These are phyloP conservation scores for Iselma pallidipennis DNA, from an alignment of 2,888 invertebrate genomes.

Conservation along the genomic window DNA sequence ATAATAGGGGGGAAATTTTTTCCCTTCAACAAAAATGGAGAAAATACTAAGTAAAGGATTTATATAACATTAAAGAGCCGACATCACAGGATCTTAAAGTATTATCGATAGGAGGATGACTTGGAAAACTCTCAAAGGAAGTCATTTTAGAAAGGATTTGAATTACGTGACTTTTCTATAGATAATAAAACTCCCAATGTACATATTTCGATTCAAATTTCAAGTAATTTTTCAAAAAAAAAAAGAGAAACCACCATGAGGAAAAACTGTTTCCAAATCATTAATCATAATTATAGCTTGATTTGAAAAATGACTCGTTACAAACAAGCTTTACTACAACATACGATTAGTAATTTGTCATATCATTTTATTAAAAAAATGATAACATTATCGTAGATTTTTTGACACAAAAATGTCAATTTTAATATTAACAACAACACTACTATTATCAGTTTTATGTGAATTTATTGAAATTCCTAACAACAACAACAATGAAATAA, in stretches of 20 bases:
- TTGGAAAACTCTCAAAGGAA: not conserved
- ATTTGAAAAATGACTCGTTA: not conserved
- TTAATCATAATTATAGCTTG: not conserved
- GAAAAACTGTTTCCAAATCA: too few species aligned
- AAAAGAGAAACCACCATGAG: not conserved
- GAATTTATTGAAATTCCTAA: constrained; percentile 1
- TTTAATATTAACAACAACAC: constrained; percentile 1
- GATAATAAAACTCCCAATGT: not conserved
- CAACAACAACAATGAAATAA: not conserved
- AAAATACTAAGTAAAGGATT: not conserved
- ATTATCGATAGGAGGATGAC: not conserved
- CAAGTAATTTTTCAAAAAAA: not conserved
- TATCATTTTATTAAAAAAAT: constrained; percentile 10
- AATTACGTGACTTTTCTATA: not conserved
- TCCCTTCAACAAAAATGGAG: too few species aligned
- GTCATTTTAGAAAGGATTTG: not conserved
- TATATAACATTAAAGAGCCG: not conserved
- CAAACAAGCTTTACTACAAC: too few species aligned
- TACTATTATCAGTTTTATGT: constrained; percentile 2
- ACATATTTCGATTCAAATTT: not conserved
- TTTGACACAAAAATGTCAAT: constrained; percentile 1
- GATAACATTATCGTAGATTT: not conserved
- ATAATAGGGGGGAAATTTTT: not conserved
- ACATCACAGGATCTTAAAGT: not conserved
- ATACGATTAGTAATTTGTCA: not conserved